Base-by-base conservation (phyloP, 2,797 vertebrate genomes). In the Naso thynnoides region DNA sequence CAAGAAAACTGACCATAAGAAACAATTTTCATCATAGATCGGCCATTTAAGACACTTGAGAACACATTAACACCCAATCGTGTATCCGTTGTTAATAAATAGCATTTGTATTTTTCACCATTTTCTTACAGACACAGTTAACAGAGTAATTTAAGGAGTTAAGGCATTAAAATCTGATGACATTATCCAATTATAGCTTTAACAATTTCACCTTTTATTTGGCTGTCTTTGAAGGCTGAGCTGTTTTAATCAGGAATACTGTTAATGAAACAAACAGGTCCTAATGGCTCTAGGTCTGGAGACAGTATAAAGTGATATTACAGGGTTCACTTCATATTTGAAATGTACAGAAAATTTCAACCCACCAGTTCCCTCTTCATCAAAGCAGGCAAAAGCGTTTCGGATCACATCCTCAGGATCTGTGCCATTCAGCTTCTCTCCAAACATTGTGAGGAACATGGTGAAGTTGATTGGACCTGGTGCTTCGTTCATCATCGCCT, bases 381-480 rank as follows among this genome's bases (percentile, higher is more conserved):
- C 97, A 57, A 98, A 98, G 87, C 97, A 98, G 61, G 96, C 97
- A 76, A 98, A 98, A 7, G 97, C 97, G 0, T 98, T 98, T 62
- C 96, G 94, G 82, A 97, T 98, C 15, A 98, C 97, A 4, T 98
- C 97, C 80, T 98, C 95, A 0, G 97, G 97, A 54, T 98, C 97
- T 0, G 96, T 98, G 72, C 97, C 97, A 9, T 98, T 99, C 41
- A 98, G 83, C 89, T 98, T 98, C 90, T 98, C 97, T 29, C 97
- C 97, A 77, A 98, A 99, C 97, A 99, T 98, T 4, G 97, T 99
- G 81, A 98, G 96, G 80, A 99, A 98, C 97, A 99, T 98, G 19
- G 96, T 97, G 64, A 97, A 95, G 74, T 96, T 97, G 78, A 95
- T 96, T 18, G 94, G 96, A 1, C 97, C 97, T 0, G 96, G 96